Evolutionary conservation across 2,113 vertebrate species (phyloP).

Genomic region (Neogobius melanostomus): DNA sequence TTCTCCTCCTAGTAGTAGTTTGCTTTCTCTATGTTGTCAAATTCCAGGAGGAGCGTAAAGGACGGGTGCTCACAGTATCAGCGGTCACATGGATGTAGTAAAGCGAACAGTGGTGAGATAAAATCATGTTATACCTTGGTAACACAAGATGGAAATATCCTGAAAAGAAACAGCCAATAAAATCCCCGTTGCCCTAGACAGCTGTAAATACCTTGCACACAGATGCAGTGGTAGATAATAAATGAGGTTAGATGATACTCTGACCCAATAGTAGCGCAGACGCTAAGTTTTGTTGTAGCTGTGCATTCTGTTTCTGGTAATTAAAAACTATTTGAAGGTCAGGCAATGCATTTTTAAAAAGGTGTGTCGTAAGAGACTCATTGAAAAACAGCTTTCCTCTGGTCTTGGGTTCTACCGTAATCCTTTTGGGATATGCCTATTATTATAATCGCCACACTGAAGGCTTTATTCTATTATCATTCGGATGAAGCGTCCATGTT

Average conservation of each 20-base stretch:
- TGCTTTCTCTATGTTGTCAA: constrained; percentile 37
- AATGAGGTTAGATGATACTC: constrained; percentile 35
- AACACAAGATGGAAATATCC: constrained; percentile 36
- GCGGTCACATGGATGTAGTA: constrained; percentile 13
- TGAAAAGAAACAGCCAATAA: constrained; percentile 48
- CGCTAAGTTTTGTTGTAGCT: background rate
- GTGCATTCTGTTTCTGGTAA: background rate
- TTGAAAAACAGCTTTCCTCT: constrained; percentile 14
- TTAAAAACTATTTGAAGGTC: constrained; percentile 1
- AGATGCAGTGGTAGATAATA: constrained; percentile 21
- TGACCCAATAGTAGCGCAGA: constrained; percentile 3
- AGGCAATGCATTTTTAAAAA: constrained; percentile 4
- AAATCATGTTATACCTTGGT: constrained; percentile 53
- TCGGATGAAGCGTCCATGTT: constrained; percentile 23
- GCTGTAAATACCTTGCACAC: constrained; percentile 21
- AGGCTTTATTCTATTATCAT: constrained; percentile 42
- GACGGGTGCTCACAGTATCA: constrained; percentile 43
- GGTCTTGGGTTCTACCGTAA: constrained; percentile 23
- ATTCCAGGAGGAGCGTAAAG: constrained; percentile 27
- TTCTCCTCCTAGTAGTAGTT: background rate
- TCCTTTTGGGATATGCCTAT: constrained; percentile 26
- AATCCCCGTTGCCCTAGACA: constrained; percentile 10
- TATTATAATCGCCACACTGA: constrained; percentile 42
- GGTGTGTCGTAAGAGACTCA: constrained; percentile 15
- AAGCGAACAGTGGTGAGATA: constrained; percentile 40